phyloP scores from a whole-genome alignment of 1,140 invertebrate species.

The Ericerus pela region DNA sequence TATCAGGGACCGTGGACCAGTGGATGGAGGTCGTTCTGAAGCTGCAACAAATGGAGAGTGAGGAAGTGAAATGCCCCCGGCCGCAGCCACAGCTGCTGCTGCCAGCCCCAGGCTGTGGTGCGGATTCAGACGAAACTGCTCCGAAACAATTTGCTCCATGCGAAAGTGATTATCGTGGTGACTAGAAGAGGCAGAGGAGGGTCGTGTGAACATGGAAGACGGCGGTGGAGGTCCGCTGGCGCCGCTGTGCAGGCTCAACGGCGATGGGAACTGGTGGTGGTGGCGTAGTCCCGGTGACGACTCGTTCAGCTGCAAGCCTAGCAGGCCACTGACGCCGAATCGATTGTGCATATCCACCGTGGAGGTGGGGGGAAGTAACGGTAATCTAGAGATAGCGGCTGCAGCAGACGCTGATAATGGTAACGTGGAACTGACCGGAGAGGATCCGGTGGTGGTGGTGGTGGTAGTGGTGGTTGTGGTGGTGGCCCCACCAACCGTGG shows the following conservation, averaged over 20 bases:
- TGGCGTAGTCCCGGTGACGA: too few species aligned
- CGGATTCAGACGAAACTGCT: constrained; percentile 49
- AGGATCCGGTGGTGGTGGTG: constrained; percentile 33
- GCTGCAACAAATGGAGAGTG: constrained; percentile 19
- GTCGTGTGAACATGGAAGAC: constrained; percentile 49
- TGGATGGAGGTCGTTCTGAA: constrained; percentile 20
- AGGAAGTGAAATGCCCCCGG: constrained; percentile 30
- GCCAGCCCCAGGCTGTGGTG: constrained; percentile 32
- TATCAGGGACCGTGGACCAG: constrained; percentile 29
- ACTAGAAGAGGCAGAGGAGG: constrained; percentile 34
- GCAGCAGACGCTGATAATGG: constrained; percentile 17
- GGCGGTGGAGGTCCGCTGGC: constrained; percentile 42
- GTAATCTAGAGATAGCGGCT: constrained; percentile 37
- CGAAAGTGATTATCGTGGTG: constrained; percentile 56
- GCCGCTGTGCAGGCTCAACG: constrained; percentile 34
- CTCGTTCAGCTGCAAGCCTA: constrained; percentile 42
- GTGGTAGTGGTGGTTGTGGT: constrained; percentile 28
- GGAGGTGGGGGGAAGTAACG: constrained; percentile 19
- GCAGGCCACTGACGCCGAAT: constrained; percentile 46
- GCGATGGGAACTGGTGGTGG: constrained; percentile 28
- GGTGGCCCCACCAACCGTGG: constrained; percentile 32
- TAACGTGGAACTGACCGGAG: constrained; percentile 36
- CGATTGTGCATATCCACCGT: constrained; percentile 38
- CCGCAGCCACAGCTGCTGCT: constrained; percentile 39
- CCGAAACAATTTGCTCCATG: constrained; percentile 64